Evolutionary conservation across 1,140 invertebrate genomes (phyloP).

Genomic region (Diachasma alloeum): DNA sequence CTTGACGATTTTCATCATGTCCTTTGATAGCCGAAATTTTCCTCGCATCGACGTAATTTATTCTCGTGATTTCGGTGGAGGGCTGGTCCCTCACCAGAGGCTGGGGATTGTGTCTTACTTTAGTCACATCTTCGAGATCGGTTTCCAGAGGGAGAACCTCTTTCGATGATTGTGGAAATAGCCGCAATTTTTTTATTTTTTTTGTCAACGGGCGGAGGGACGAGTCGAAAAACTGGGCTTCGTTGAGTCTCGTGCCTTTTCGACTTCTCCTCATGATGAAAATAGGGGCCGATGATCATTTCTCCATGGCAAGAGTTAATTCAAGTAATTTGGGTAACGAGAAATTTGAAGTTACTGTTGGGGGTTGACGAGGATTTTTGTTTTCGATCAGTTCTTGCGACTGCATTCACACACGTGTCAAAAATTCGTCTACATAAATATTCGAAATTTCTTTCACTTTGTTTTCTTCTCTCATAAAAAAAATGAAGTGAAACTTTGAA

Average conservation of each 20-base stretch:
- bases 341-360: background rate
- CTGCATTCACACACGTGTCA: background rate
- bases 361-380: slow-evolving; percentile 18
- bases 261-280: slow-evolving; percentile 14
- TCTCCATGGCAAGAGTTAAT: no score
- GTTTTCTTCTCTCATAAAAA: no score
- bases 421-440: no score
- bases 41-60: background rate
- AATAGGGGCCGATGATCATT: background rate
- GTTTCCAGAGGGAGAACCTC: background rate
- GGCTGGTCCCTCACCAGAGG: slow-evolving; percentile 5
- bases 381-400: slow-evolving; percentile 43
- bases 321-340: background rate
- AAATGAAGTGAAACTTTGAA: no score
- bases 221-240: slow-evolving; percentile 38
- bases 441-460: no score
- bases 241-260: slow-evolving; percentile 40
- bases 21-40: background rate
- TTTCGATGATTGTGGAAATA: slow-evolving; percentile 24
- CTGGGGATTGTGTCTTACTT: background rate
- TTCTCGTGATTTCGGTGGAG: slow-evolving; percentile 1
- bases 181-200: slow-evolving; percentile 36
- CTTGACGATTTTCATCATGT: background rate
- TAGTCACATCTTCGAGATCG: background rate
- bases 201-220: slow-evolving; percentile 36